Evolutionary conservation across 1,140 invertebrate genomes (phyloP).

Genomic region (Onthophagus taurus): DNA sequence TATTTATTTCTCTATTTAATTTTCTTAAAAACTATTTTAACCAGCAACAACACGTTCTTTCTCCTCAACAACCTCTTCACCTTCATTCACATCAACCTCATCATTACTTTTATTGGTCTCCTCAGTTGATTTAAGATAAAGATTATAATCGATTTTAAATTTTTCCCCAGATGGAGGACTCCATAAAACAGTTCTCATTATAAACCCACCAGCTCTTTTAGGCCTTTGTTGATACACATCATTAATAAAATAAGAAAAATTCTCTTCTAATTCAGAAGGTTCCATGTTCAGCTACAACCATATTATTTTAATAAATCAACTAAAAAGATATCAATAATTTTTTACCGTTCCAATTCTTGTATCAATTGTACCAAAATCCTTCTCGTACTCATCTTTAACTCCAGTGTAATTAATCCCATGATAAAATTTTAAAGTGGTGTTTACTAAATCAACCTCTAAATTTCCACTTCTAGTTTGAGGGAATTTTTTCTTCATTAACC

Average conservation of each 20-base stretch:
- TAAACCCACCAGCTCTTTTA: conserved; percentile 53
- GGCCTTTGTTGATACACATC: conserved; percentile 52
- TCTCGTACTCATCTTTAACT: conserved; percentile 51
- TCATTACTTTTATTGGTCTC: conserved; percentile 16
- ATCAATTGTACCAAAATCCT: conserved; percentile 57
- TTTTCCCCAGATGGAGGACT: conserved; percentile 51
- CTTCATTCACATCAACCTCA: conserved; percentile 23
- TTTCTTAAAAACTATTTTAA: too few relatives aligned
- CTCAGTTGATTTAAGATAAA: conserved; percentile 38
- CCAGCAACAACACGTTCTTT: too few relatives aligned
- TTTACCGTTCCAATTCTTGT: conserved; percentile 57
- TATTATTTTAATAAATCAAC: conserved; percentile 4
- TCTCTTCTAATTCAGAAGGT: conserved; percentile 55
- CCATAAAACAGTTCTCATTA: conserved; percentile 46
- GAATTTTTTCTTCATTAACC: conserved; percentile 65
- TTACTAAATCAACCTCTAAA: conserved; percentile 50
- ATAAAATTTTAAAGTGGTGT: conserved; percentile 51
- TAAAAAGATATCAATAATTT: conserved; percentile 5
- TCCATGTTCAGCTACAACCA: conserved; percentile 61
- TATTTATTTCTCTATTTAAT: too few relatives aligned
- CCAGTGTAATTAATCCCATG: conserved; percentile 58
- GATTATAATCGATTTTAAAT: conserved; percentile 54
- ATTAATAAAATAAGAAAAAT: conserved; percentile 52
- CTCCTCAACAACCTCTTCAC: conserved; percentile 32
- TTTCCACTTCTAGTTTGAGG: conserved; percentile 59